Base-by-base conservation (phyloP, 2,888 invertebrate genomes). In the Rhabditoides inermis region DNA sequence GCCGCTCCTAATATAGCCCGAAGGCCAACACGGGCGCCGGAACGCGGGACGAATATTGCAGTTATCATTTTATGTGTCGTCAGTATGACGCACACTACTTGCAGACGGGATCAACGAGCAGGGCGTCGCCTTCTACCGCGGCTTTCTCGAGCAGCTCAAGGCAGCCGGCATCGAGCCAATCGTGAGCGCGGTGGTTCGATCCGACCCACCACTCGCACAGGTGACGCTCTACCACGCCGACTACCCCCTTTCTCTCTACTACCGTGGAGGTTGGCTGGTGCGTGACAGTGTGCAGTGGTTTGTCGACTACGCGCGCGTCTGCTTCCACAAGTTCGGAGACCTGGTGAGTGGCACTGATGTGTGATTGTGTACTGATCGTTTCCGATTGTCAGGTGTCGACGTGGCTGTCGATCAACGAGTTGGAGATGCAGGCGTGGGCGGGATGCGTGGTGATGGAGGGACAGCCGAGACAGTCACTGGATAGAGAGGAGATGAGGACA, bases 381-480 rank as follows among this genome's bases (percentile, higher is more conserved):
- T 35, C n/a, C 35, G 35, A 37, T 36, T 27, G 18, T 40, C 7
- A 74, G 65, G 79, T 67, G 6, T 36, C 49, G 7, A n/a, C 22
- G 4, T 87, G 87, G 87, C 83, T 85, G 12, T 87, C 87, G 0
- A 83, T 87, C 61, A 87, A 87, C 73, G 87, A 87, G 36, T 60
- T 65, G 26, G 45, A 45, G 20, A 58, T 56, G 53, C 60, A 65
- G 27, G 63, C 60, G 6, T 60, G 61, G 57, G 49, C 48, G 2
- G 58, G 55, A 7, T 45, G 65, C 6, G 52, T 54, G 3, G 58
- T 60, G 36, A 35, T 55, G 20, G 46, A 61, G 26, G 51, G 44
- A n/a, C n/a, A n/a, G n/a, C n/a, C n/a, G n/a, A n/a, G n/a, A n/a
- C n/a, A n/a, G n/a, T n/a, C n/a, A n/a, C n/a, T n/a, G n/a, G n/a